A percentile compares a stretch with the other conserved stretches of the same genome.
Evolutionary conservation across 1,140 invertebrate genomes (phyloP).

Genomic region (Tribolium castaneum): DNA sequence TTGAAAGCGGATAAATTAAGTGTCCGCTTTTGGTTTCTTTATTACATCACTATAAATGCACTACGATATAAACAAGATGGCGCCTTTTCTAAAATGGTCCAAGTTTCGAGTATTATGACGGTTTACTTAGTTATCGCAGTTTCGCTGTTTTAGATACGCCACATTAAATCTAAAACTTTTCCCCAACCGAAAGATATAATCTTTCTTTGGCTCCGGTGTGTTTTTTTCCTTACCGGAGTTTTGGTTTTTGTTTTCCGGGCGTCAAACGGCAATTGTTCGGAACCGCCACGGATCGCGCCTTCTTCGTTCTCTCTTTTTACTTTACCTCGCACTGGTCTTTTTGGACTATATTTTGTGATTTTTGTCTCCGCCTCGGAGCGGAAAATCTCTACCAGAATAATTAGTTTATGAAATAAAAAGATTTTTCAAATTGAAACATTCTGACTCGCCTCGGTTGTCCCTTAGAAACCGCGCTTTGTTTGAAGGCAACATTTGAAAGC

Average conservation of each 20-base stretch:
- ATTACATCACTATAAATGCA: conserved; percentile 24
- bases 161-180: conserved; percentile 58
- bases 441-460: background rate
- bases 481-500: conserved; percentile 22
- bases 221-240: conserved; percentile 49
- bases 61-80: conserved; percentile 48
- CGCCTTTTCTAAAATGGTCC: conserved; percentile 40
- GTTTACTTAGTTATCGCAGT: conserved; percentile 53
- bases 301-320: conserved; percentile 37
- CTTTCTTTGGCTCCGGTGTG: conserved; percentile 49
- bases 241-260: conserved; percentile 54
- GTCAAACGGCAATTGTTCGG: conserved; percentile 56
- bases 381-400: background rate
- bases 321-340: conserved; percentile 12
- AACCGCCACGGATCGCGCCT: conserved; percentile 54
- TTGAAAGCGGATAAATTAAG: conserved; percentile 2
- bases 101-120: conserved; percentile 55
- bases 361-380: background rate
- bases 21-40: conserved; percentile 5
- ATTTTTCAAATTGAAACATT: background rate
- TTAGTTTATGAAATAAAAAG: background rate
- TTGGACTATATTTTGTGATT: background rate
- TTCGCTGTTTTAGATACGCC: conserved; percentile 57
- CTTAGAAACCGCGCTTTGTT: background rate
- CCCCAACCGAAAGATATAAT: conserved; percentile 54